Conservation (phyloP, 1,140 invertebrate genomes). For the Portunus trituberculatus region DNA sequence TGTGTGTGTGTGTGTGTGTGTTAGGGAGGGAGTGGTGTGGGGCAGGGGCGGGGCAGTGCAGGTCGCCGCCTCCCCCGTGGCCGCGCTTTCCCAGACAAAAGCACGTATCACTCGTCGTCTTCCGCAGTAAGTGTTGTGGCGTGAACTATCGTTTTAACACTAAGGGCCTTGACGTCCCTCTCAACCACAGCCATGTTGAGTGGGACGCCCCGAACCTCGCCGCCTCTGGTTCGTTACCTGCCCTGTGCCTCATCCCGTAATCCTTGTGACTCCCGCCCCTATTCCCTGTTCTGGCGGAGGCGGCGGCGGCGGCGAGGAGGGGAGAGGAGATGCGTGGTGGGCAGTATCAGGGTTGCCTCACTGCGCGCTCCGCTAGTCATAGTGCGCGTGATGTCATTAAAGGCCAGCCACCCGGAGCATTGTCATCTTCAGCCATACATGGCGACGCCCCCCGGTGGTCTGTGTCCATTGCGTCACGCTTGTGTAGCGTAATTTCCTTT, state of each 20-base stretch:
- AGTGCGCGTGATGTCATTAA: neutral
- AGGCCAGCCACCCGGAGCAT: neutral
- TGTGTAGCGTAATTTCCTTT: conserved; percentile 7
- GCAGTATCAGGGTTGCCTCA: neutral
- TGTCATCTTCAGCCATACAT: neutral
- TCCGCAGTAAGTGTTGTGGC: conserved; percentile 54
- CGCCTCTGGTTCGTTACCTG: neutral
- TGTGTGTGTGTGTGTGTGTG: too few species aligned
- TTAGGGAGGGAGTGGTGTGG: neutral
- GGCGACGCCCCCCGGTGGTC: neutral
- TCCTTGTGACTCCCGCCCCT: neutral
- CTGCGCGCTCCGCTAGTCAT: neutral
- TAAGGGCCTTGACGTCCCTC: conserved; percentile 57
- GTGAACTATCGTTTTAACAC: conserved; percentile 10
- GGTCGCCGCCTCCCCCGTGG: conserved; percentile 23
- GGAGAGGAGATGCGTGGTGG: neutral
- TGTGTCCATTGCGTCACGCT: neutral
- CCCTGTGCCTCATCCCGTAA: neutral
- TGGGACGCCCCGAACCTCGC: neutral
- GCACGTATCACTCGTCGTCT: conserved; percentile 64
- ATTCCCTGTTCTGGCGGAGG: neutral
- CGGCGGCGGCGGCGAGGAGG: neutral
- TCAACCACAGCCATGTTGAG: conserved; percentile 66
- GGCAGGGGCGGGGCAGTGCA: conserved; percentile 23
- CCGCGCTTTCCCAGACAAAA: neutral